Conservation (phyloP, 2,113 vertebrate species). For the Urocolius indicus region DNA sequence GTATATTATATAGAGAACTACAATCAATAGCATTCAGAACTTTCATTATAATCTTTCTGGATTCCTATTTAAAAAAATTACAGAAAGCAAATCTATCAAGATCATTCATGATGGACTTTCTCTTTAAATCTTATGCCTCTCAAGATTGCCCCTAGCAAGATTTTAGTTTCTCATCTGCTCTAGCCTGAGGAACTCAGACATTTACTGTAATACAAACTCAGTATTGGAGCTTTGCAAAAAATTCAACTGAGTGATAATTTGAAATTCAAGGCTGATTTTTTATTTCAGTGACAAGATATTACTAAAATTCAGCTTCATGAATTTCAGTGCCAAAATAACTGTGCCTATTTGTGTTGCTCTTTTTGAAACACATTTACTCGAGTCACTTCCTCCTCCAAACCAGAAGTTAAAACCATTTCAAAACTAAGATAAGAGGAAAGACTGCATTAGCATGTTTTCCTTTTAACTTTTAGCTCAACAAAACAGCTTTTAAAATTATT, state of each 20-base stretch:
- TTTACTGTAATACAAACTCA: not conserved
- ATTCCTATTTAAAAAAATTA: not conserved
- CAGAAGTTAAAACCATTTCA: not conserved
- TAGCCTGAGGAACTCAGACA: not conserved
- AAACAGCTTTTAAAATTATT: not conserved
- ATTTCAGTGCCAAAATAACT: not conserved
- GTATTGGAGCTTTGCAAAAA: not conserved
- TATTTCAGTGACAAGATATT: not conserved
- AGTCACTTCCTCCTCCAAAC: not conserved
- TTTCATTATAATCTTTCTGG: not conserved
- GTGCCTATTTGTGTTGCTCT: not conserved
- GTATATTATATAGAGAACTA: not conserved
- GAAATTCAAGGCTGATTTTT: not conserved
- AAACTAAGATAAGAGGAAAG: not conserved
- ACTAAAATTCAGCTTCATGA: not conserved
- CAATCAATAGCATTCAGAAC: not conserved
- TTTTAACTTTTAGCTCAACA: not conserved
- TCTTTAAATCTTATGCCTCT: not conserved
- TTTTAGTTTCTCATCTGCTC: not conserved
- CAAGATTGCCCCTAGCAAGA: not conserved
- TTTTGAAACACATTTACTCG: not conserved
- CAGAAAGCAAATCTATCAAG: not conserved
- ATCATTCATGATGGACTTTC: not conserved
- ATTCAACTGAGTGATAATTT: not conserved
- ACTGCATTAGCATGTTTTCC: not conserved